Evolutionary conservation across 2,797 vertebrate species (phyloP).

Genomic region (Acanthurus lineatus): DNA sequence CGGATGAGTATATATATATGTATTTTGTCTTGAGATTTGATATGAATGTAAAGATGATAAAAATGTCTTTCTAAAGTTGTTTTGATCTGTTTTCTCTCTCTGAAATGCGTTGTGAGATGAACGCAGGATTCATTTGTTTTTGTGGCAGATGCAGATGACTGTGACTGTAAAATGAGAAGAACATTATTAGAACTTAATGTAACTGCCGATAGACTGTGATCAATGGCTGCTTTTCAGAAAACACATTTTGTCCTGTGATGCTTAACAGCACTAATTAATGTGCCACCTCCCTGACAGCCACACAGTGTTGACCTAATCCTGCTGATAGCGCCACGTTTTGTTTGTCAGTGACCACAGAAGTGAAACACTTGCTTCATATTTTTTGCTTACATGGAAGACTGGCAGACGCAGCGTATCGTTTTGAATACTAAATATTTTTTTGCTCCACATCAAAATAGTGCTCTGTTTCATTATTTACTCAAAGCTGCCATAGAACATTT

Average conservation of each 20-base stretch:
- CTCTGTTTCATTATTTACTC: conserved; percentile 40
- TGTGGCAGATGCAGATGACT: conserved; percentile 5
- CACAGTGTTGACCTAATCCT: conserved; percentile 42
- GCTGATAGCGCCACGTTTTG: background rate
- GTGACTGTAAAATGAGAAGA: conserved; percentile 8
- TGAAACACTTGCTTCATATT: conserved; percentile 34
- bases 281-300: conserved; percentile 49
- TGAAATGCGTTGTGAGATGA: background rate
- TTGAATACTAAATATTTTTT: conserved; percentile 36
- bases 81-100: background rate
- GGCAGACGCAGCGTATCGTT: conserved; percentile 19
- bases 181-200: conserved; percentile 17
- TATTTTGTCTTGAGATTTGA: background rate
- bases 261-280: conserved; percentile 64
- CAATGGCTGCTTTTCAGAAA: conserved; percentile 38
- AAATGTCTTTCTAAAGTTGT: background rate
- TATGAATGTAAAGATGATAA: background rate
- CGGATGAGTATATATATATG: conserved; percentile 10
- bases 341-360: conserved; percentile 24
- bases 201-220: conserved; percentile 31
- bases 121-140: conserved; percentile 3
- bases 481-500: conserved; percentile 38
- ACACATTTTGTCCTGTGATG: conserved; percentile 34
- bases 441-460: conserved; percentile 36
- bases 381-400: conserved; percentile 31